phyloP scores from a whole-genome alignment of 2,888 invertebrate species.

The Cyaniris semiargus region DNA sequence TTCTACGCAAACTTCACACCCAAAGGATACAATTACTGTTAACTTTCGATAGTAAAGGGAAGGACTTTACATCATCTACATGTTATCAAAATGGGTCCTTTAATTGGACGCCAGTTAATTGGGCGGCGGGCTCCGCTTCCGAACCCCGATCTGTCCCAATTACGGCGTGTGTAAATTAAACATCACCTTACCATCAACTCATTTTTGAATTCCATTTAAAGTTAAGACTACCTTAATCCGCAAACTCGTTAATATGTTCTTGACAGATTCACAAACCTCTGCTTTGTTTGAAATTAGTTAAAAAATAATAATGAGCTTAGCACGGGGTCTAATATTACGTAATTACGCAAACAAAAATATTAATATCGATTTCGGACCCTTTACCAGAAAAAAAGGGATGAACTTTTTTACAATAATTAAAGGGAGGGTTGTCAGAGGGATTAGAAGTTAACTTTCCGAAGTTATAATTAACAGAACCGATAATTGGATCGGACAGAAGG shows the following conservation, averaged over 20 bases:
- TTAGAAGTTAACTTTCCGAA: background rate
- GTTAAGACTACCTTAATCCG: background rate
- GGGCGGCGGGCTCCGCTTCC: background rate
- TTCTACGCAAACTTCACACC: background rate
- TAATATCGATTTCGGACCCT: background rate
- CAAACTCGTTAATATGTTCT: background rate
- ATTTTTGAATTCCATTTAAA: background rate
- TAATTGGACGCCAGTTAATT: constrained; percentile 5
- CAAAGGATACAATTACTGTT: background rate
- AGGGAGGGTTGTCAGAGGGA: constrained; percentile 7
- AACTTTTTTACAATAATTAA: constrained; percentile 3
- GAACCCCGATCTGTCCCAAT: background rate
- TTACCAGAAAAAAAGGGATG: background rate
- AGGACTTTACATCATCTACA: background rate
- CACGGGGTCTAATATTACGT: no score
- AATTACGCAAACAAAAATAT: no score
- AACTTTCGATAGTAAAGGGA: background rate
- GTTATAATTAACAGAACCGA: constrained; percentile 7
- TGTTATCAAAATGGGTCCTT: background rate
- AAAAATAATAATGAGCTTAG: no score
- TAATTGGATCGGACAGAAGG: constrained; percentile 4
- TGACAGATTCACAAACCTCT: background rate
- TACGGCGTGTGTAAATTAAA: constrained; percentile 9
- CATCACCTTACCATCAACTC: background rate
- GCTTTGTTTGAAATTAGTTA: no score